phyloP scores from a whole-genome alignment of 2,797 vertebrate species.

The Vespertilio murinus region DNA sequence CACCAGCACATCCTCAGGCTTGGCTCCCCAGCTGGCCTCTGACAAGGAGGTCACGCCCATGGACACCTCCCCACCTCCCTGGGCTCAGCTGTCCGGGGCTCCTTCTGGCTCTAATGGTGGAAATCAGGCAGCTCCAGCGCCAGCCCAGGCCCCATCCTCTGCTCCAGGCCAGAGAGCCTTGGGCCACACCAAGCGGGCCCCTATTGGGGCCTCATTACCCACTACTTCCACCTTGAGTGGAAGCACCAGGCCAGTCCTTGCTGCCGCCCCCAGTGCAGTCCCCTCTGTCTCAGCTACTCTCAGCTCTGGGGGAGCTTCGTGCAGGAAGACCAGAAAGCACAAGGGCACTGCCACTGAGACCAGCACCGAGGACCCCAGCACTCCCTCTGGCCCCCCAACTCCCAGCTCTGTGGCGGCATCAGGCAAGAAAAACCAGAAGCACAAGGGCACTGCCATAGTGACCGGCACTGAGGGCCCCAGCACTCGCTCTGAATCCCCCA shows the following conservation, averaged over 20 bases:
- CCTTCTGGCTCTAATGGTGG: not conserved
- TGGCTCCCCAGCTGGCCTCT: not conserved
- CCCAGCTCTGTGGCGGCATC: not conserved
- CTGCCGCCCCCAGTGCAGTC: constrained; percentile 75
- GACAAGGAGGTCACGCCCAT: not conserved
- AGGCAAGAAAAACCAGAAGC: no score
- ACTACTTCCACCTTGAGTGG: constrained; percentile 45
- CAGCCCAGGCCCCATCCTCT: no score
- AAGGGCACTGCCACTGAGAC: no score
- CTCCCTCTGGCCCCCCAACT: constrained; percentile 80
- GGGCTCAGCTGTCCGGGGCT: not conserved
- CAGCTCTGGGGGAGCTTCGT: no score
- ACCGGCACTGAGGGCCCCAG: no score
- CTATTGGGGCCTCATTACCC: constrained; percentile 21
- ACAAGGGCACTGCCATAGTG: no score
- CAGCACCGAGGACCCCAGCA: not conserved
- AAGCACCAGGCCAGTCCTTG: not conserved
- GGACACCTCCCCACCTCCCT: not conserved
- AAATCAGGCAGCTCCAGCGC: no score
- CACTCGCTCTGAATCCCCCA: no score
- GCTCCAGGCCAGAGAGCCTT: no score
- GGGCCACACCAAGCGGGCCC: no score
- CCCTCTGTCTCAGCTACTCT: constrained; percentile 80
- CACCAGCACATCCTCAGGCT: not conserved
- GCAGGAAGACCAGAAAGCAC: no score